Percentiles rank a stretch among this genome's conserved stretches.
Evolutionary conservation across 2,797 vertebrate genomes (phyloP).

Genomic region (Diglossa cyanea): DNA sequence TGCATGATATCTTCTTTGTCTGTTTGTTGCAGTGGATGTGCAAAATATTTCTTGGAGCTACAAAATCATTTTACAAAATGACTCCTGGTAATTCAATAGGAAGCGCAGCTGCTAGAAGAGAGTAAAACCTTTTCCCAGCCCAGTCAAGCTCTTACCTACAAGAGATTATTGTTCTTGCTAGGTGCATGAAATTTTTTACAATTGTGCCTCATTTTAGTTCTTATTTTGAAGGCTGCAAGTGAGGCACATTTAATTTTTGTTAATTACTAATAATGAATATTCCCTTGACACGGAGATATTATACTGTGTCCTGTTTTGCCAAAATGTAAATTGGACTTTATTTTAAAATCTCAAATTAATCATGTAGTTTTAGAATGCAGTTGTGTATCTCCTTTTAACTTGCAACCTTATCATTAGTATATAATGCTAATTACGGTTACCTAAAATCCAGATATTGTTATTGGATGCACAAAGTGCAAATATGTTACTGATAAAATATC

Average conservation of each 20-base stretch:
- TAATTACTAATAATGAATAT: not conserved
- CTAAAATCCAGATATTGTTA: slow-evolving; percentile 10
- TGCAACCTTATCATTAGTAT: not conserved
- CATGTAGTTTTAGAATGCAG: not conserved
- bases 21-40: not conserved
- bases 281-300: not conserved
- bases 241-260: not conserved
- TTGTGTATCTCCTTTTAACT: not conserved
- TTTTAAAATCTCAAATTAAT: slow-evolving; percentile 21
- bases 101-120: not conserved
- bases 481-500: not conserved
- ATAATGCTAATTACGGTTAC: not conserved
- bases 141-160: not conserved
- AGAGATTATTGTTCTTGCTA: not conserved
- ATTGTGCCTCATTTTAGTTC: not conserved
- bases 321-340: not conserved
- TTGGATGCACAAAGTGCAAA: slow-evolving; percentile 9
- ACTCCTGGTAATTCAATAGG: not conserved
- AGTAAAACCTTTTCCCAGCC: not conserved
- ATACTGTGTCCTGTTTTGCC: not conserved
- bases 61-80: not conserved
- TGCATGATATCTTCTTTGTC: not conserved
- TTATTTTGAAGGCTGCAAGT: not conserved
- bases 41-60: not conserved
- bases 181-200: not conserved